Evolutionary conservation across 2,113 vertebrate species (phyloP), one percentile per base, ranked within the genome.

Genomic region (Osmerus eperlanus): DNA sequence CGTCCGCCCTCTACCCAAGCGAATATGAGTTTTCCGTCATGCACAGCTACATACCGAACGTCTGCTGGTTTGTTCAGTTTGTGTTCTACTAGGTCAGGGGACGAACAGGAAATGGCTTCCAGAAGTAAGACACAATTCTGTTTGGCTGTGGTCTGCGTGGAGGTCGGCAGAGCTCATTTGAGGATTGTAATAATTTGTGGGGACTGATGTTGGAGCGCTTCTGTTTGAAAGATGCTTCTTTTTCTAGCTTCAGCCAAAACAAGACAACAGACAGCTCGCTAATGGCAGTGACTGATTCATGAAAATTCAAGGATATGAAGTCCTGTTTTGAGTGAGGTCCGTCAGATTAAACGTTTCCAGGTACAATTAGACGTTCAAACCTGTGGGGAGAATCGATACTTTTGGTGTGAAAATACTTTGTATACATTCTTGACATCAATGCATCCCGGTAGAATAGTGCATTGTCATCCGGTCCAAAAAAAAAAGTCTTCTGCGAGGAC

Each of bases 1-100:
- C 32, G 28, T 64, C 29, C 18, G 41, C 12, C 64, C 47, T 29
- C 9, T 4, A 18, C 16, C 32, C 18, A 7, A 23, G n/a, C 21
- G 32, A 12, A 19, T 32, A 36, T 60, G 59, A 64, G 36, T 73
- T 61, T 73, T 32, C 66, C 61, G 67, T 70, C 66, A 47, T 56
- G 69, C 32, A 59, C 29, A 51, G 32, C 68, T 68, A 23, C 54
- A 68, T 65, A 23, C 23, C n/a, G 8, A 28, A 59, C 5, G 66
- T 55, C 54, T 16, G 2, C 73, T 23, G 14, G 28, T 28, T 47
- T 36, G 41, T 63, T 75, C 67, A 29, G 21, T 76, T 71, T 64
- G 58, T 71, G 14, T 63, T 56, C 51, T 68, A 18, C 15, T 63
- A 41, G 41, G 28, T 67, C 68, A 67, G 19, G 53, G 53, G 41